Percentiles rank a stretch among this genome's conserved stretches.
Conservation (phyloP, 2,797 vertebrate species). For the Merluccius polli region DNA sequence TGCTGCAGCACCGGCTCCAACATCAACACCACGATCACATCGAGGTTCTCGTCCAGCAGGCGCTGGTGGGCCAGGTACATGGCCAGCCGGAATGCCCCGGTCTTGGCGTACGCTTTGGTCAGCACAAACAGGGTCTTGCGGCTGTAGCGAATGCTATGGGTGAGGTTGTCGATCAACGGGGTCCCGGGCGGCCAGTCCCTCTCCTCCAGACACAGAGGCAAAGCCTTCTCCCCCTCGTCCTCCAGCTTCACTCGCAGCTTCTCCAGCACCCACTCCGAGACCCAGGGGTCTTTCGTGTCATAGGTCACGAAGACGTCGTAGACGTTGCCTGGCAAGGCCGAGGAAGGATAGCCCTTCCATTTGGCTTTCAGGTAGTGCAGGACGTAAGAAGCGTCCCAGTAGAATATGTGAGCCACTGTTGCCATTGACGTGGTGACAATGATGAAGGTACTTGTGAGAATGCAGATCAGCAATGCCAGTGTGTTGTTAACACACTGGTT, state of each 20-base stretch:
- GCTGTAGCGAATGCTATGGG: constrained; percentile 74
- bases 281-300: constrained; percentile 71
- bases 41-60: constrained; percentile 77
- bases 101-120: constrained; percentile 71
- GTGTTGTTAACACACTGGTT: constrained; percentile 63
- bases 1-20: constrained; percentile 81
- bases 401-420: constrained; percentile 72
- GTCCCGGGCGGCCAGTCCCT: constrained; percentile 74
- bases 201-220: constrained; percentile 77
- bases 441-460: constrained; percentile 59
- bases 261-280: constrained; percentile 76
- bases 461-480: constrained; percentile 52
- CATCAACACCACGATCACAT: constrained; percentile 80
- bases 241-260: constrained; percentile 74
- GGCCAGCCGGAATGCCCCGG: constrained; percentile 74
- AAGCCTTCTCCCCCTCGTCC: constrained; percentile 64
- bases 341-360: constrained; percentile 62
- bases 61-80: constrained; percentile 81
- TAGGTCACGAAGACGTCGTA: constrained; percentile 75
- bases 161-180: constrained; percentile 75
- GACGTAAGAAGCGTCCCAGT: constrained; percentile 75
- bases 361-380: constrained; percentile 66
- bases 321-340: constrained; percentile 47
- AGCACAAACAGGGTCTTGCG: constrained; percentile 77
- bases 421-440: constrained; percentile 55